Conservation (phyloP, 2,888 invertebrate genomes). For the Schrankia costaestrigalis region DNA sequence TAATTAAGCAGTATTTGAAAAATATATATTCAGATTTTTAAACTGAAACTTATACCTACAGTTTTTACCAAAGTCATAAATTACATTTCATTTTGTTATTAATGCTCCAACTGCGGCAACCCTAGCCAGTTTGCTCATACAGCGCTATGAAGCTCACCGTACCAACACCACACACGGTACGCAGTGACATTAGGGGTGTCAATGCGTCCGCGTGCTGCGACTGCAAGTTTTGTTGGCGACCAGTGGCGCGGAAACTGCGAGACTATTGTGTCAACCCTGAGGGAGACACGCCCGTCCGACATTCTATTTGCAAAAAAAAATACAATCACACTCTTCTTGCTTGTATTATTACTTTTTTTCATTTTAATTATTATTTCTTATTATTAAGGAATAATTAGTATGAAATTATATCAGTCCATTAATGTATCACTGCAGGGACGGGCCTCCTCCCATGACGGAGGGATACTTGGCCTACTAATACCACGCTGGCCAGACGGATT, state of each 20-base stretch:
- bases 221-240: slow-evolving; percentile 57
- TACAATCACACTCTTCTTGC: slow-evolving; percentile 17
- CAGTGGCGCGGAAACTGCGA: slow-evolving; percentile 60
- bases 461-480: no score
- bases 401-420: no score
- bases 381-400: no score
- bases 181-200: slow-evolving; percentile 65
- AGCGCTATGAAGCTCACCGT: slow-evolving; percentile 41
- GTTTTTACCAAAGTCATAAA: no score
- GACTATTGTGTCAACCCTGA: slow-evolving; percentile 65
- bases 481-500: no score
- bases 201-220: slow-evolving; percentile 44
- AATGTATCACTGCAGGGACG: no score
- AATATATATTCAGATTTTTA: background rate
- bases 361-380: no score
- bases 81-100: no score
- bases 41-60: background rate
- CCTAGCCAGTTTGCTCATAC: slow-evolving; percentile 33
- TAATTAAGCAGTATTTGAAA: no score
- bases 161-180: slow-evolving; percentile 40
- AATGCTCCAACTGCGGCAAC: slow-evolving; percentile 27
- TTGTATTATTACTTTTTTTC: slow-evolving; percentile 13
- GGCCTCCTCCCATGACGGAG: no score
- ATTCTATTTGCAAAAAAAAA: slow-evolving; percentile 39
- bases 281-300: slow-evolving; percentile 41